These are phyloP conservation scores for Listronotus oregonensis DNA, from an alignment of 1,140 invertebrate genomes.

Conservation along the genomic window DNA sequence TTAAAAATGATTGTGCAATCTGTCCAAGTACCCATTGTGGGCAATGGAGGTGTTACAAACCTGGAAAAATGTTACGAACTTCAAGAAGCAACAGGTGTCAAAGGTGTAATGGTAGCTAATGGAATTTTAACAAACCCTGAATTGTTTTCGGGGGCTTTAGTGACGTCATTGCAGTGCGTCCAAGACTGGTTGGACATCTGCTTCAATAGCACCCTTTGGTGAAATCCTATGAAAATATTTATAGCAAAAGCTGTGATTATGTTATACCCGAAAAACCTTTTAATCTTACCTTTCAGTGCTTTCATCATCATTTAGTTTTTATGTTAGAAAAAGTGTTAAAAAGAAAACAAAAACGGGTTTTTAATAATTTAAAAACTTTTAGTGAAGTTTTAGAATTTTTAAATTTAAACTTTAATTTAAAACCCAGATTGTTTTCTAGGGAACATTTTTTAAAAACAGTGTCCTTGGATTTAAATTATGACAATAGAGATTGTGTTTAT, in stretches of 20 bases:
- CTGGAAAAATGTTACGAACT: constrained; percentile 72
- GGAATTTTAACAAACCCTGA: constrained; percentile 90
- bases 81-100: constrained; percentile 69
- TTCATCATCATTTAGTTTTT: constrained; percentile 93
- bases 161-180: constrained; percentile 78
- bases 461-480: constrained; percentile 42
- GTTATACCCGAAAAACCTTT: constrained; percentile 51
- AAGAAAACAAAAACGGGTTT: constrained; percentile 70
- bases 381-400: constrained; percentile 75
- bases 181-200: constrained; percentile 86
- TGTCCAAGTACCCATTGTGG: constrained; percentile 81
- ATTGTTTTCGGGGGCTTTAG: constrained; percentile 72
- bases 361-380: constrained; percentile 77
- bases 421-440: constrained; percentile 54
- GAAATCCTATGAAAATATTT: constrained; percentile 15
- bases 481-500: constrained; percentile 36
- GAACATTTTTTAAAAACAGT: constrained; percentile 47
- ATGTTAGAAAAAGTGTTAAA: constrained; percentile 85
- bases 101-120: constrained; percentile 88
- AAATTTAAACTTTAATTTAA: constrained; percentile 60
- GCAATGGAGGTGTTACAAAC: constrained; percentile 86
- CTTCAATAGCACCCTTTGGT: constrained; percentile 48
- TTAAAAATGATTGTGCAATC: constrained; percentile 75
- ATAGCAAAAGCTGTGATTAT: not conserved
- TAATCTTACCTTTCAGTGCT: constrained; percentile 73